These are phyloP conservation scores for Clarias macrocephalus DNA, from an alignment of 2,113 vertebrate species.

Conservation along the genomic window DNA sequence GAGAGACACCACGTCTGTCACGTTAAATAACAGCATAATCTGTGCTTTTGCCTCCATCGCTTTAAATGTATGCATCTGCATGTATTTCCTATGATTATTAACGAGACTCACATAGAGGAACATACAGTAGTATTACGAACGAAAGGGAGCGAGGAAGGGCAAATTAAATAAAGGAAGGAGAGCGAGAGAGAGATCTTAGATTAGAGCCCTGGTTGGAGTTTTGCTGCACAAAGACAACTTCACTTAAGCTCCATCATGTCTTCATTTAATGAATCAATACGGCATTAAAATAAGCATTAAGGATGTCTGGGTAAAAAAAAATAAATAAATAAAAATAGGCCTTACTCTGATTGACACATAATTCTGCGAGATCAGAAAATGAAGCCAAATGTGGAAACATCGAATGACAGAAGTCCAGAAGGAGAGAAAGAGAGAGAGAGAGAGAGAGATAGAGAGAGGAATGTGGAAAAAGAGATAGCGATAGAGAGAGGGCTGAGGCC, in stretches of 20 bases:
- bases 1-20: conserved; percentile 57
- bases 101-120: conserved; percentile 36
- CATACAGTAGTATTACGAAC: conserved; percentile 3
- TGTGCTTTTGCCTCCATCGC: conserved; percentile 36
- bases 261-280: conserved; percentile 19
- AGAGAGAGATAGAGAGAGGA: conserved; percentile 31
- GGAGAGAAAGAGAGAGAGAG: conserved; percentile 10
- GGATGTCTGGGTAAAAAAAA: not conserved
- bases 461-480: conserved; percentile 21
- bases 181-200: not conserved
- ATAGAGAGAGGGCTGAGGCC: conserved; percentile 53
- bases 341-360: conserved; percentile 1
- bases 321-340: not conserved
- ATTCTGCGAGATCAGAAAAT: conserved; percentile 13
- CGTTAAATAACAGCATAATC: conserved; percentile 65
- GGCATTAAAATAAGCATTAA: not conserved
- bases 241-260: conserved; percentile 12
- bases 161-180: not conserved
- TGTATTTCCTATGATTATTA: conserved; percentile 54
- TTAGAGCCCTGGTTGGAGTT: not conserved
- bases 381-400: conserved; percentile 23
- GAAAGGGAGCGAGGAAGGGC: conserved; percentile 41
- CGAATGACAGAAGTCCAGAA: conserved; percentile 57
- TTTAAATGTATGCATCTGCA: conserved; percentile 34
- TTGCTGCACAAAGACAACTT: conserved; percentile 11